Conservation (phyloP, 2,113 vertebrate genomes). For the Lepus americanus region DNA sequence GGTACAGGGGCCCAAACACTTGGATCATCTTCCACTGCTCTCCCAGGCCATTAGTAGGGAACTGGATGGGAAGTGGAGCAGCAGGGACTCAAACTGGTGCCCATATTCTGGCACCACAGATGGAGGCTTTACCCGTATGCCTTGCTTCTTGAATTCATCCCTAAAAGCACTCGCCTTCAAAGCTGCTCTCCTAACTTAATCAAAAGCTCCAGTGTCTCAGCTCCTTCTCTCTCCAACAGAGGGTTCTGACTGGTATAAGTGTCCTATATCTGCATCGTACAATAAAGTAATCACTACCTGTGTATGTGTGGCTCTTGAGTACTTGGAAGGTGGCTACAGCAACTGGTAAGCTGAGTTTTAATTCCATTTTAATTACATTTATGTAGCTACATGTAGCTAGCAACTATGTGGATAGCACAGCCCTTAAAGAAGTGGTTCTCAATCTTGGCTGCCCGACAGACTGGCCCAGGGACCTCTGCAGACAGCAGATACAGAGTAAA, state of each 20-base stretch:
- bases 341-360: background rate
- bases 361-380: background rate
- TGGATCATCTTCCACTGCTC: too few species aligned
- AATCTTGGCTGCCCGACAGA: background rate
- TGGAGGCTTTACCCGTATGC: too few species aligned
- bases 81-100: too few species aligned
- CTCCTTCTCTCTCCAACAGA: background rate
- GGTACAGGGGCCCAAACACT: too few species aligned
- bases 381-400: background rate
- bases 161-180: background rate
- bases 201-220: background rate
- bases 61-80: too few species aligned
- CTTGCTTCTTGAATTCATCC: background rate
- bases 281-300: background rate
- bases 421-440: background rate
- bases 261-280: too few species aligned
- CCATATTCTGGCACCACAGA: too few species aligned
- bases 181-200: background rate
- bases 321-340: too few species aligned
- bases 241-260: background rate
- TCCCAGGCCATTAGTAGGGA: too few species aligned
- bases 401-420: background rate
- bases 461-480: background rate
- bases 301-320: rapidly evolving
- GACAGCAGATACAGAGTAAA: background rate